Conservation (phyloP, 2,888 invertebrate species). For the Drosophila percnosoma region DNA sequence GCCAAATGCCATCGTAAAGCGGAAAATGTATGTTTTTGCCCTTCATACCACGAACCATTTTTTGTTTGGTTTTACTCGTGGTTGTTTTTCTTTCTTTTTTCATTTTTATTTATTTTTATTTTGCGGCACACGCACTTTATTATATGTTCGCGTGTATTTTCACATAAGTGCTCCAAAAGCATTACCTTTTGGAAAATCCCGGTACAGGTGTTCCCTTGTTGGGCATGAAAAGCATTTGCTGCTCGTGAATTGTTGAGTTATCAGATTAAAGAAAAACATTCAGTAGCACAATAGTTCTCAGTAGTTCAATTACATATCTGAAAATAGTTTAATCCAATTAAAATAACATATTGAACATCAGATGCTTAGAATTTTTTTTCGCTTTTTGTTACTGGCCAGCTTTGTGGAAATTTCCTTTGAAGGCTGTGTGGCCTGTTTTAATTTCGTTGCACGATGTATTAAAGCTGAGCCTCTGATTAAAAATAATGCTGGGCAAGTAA, state of each 20-base stretch:
- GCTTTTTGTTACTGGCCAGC: background rate
- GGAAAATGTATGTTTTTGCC: conserved; percentile 67
- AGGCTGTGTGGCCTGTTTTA: background rate
- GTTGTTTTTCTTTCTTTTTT: conserved; percentile 24
- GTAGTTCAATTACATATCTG: background rate
- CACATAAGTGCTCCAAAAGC: conserved; percentile 43
- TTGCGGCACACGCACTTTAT: conserved; percentile 55
- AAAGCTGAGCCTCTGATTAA: conserved; percentile 37
- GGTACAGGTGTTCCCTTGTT: conserved; percentile 13
- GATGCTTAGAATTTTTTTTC: conserved; percentile 6
- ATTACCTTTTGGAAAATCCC: conserved; percentile 24
- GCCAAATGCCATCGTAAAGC: conserved; percentile 69
- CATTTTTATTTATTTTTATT: conserved; percentile 20
- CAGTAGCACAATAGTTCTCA: conserved; percentile 1
- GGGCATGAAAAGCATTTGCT: conserved; percentile 4
- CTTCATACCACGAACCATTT: conserved; percentile 60
- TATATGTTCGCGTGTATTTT: conserved; percentile 49
- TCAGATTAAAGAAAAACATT: background rate
- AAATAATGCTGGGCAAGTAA: conserved; percentile 29
- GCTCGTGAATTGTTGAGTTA: conserved; percentile 10
- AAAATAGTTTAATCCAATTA: background rate
- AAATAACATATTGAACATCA: conserved; percentile 8
- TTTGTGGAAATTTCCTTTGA: conserved; percentile 9
- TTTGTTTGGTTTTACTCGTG: conserved; percentile 55
- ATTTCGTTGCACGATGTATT: conserved; percentile 36